Conservation (phyloP, 2,888 invertebrate genomes). For the Brachypterus glaber region DNA sequence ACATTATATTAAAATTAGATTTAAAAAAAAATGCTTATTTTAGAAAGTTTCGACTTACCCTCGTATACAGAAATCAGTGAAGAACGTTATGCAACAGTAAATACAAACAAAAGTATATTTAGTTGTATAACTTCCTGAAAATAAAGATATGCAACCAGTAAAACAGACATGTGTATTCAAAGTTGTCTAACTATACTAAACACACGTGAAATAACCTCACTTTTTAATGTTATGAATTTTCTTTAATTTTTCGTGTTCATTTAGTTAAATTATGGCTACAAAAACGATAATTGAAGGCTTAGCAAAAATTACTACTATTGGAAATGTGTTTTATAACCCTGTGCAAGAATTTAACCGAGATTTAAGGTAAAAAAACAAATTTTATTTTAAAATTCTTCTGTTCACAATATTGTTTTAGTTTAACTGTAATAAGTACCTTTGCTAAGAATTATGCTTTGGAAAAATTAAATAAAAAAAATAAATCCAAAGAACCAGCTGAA, state of each 20-base stretch:
- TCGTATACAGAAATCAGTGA: too few species aligned
- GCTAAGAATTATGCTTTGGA: slow-evolving; percentile 42
- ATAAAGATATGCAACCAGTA: too few species aligned
- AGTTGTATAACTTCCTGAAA: too few species aligned
- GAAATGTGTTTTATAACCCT: slow-evolving; percentile 94
- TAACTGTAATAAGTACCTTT: slow-evolving; percentile 63
- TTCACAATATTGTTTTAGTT: slow-evolving; percentile 46
- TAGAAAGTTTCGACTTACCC: too few species aligned
- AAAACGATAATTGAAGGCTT: slow-evolving; percentile 60
- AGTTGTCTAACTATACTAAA: too few species aligned
- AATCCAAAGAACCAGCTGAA: slow-evolving; percentile 12
- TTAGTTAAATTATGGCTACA: not conserved
- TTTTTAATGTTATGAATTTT: too few species aligned
- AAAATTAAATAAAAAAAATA: slow-evolving; percentile 25
- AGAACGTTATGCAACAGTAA: too few species aligned
- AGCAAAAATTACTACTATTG: slow-evolving; percentile 63
- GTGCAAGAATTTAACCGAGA: slow-evolving; percentile 98
- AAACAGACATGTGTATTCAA: too few species aligned
- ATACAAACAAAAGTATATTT: too few species aligned
- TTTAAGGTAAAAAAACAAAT: slow-evolving; percentile 48
- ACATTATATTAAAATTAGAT: too few species aligned
- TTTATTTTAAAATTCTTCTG: slow-evolving; percentile 1
- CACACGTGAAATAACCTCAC: too few species aligned
- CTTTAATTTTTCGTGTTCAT: not conserved
- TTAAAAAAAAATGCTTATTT: too few species aligned